Evolutionary conservation across 2,113 vertebrate species (phyloP).

Genomic region (Nibea albiflora): DNA sequence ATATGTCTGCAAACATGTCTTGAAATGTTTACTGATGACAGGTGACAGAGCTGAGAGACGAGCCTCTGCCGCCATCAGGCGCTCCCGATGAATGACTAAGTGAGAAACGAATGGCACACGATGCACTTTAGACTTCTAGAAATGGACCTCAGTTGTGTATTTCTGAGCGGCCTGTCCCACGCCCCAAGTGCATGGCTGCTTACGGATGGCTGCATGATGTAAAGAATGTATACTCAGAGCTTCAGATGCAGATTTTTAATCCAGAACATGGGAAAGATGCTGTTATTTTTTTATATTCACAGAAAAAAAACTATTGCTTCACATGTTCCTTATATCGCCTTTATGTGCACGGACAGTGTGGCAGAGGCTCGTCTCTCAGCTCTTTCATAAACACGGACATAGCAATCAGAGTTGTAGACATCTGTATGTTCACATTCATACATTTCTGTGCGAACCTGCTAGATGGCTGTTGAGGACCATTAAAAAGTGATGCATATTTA

Average conservation of each 20-base stretch:
- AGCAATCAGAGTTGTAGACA: not conserved
- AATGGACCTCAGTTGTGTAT: conserved; percentile 56
- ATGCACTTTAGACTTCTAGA: conserved; percentile 78
- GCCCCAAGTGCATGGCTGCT: conserved; percentile 35
- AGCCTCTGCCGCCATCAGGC: conserved; percentile 32
- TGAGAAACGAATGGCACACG: conserved; percentile 69
- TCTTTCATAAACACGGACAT: not conserved
- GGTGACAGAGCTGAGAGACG: conserved; percentile 62
- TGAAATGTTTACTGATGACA: conserved; percentile 1
- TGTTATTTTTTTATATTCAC: conserved; percentile 68
- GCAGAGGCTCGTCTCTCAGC: conserved; percentile 67
- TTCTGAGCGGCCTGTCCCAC: conserved; percentile 20
- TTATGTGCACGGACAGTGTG: conserved; percentile 8
- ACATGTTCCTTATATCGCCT: conserved; percentile 39
- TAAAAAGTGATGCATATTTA: not conserved
- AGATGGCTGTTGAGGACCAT: not conserved
- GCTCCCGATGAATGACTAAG: conserved; percentile 31
- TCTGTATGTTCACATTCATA: not conserved
- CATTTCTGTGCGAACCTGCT: not conserved
- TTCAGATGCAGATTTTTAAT: conserved; percentile 46
- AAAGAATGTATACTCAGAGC: conserved; percentile 69
- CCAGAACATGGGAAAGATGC: conserved; percentile 34
- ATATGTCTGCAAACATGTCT: not conserved
- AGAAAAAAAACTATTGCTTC: conserved; percentile 5
- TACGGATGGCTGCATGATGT: conserved; percentile 40